Conservation (phyloP, 2,797 vertebrate genomes). For the Balearica regulorum region DNA sequence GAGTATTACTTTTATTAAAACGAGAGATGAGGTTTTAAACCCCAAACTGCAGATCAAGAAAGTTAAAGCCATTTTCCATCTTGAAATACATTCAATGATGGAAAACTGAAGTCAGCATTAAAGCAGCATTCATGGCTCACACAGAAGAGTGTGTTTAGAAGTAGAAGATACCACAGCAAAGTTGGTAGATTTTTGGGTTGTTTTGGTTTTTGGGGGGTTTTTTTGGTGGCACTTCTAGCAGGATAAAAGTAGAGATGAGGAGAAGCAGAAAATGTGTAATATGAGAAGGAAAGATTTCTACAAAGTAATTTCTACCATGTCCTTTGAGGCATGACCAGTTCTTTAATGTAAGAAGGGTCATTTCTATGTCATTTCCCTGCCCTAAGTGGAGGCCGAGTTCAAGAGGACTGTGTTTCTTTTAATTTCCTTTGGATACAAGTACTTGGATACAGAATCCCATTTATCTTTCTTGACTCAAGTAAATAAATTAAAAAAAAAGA, state of each 20-base stretch:
- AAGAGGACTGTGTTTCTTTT: background rate
- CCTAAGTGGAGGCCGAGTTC: constrained; percentile 9
- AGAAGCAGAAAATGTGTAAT: background rate
- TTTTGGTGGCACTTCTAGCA: background rate
- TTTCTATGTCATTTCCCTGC: background rate
- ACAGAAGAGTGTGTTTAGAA: background rate
- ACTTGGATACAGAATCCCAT: background rate
- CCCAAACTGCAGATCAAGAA: background rate
- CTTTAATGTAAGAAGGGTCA: constrained; percentile 1
- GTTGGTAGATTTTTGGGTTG: background rate
- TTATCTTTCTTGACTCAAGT: constrained; percentile 33
- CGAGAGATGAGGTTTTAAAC: constrained; percentile 13
- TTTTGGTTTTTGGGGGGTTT: no score
- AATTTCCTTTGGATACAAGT: constrained; percentile 7
- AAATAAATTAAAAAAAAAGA: constrained; percentile 6
- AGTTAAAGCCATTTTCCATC: background rate
- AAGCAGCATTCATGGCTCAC: background rate
- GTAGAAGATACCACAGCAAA: background rate
- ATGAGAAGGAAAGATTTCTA: background rate
- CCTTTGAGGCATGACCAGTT: background rate
- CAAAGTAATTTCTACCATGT: background rate
- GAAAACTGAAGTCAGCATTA: background rate
- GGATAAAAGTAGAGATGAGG: background rate
- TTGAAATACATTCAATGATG: rapidly evolving
- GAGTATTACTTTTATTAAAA: constrained; percentile 8